These are phyloP conservation scores for Ricordea florida DNA, from an alignment of 92 coral and sea anemone genomes.

Conservation along the genomic window DNA sequence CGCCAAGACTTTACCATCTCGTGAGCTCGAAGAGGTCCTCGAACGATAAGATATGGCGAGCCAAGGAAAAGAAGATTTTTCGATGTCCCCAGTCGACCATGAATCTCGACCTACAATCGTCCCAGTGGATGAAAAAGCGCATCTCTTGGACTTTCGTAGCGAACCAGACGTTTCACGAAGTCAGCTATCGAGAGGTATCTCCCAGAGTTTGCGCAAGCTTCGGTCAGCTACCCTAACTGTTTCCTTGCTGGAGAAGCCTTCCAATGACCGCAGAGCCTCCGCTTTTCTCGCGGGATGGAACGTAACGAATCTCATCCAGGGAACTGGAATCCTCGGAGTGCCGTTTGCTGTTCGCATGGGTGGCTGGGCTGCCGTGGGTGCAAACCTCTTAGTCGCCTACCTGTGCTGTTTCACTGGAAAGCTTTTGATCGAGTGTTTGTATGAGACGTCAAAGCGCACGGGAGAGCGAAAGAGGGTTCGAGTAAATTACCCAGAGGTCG, in stretches of 20 bases:
- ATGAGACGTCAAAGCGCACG: conserved; percentile 66
- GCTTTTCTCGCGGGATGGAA: conserved; percentile 87
- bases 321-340: conserved; percentile 79
- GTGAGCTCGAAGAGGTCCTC: too few species aligned
- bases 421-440: conserved; percentile 74
- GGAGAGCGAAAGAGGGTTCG: conserved; percentile 66
- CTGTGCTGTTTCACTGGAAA: conserved; percentile 81
- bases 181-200: conserved; percentile 20
- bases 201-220: conserved; percentile 49
- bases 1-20: too few species aligned
- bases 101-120: conserved; percentile 2
- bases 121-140: conserved; percentile 11
- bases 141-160: background rate
- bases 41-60: too few species aligned
- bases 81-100: background rate
- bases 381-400: conserved; percentile 61
- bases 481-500: conserved; percentile 80
- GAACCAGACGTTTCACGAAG: background rate
- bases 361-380: conserved; percentile 78
- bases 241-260: conserved; percentile 75
- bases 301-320: conserved; percentile 79
- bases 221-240: conserved; percentile 67
- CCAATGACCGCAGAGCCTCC: conserved; percentile 74
- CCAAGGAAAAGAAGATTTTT: conserved; percentile 1
- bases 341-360: conserved; percentile 85